Conservation (phyloP, 2,888 invertebrate genomes). For the Tethea ocularis region DNA sequence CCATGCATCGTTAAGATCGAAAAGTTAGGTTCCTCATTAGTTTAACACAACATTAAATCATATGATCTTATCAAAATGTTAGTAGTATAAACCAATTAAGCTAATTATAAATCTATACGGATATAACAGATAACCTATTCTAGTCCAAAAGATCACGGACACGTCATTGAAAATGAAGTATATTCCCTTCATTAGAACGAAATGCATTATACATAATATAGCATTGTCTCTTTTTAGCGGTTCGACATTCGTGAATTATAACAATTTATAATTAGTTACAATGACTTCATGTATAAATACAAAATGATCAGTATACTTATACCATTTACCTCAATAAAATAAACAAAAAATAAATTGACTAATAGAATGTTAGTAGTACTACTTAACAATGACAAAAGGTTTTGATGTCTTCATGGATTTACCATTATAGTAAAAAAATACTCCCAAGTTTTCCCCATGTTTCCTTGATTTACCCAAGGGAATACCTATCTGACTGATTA, state of each 20-base stretch:
- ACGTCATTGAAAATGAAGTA: conserved; percentile 15
- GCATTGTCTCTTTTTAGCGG: neutral
- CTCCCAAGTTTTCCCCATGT: neutral
- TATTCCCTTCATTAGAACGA: conserved; percentile 11
- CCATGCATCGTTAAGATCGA: too few relatives aligned
- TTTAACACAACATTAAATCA: conserved; percentile 13
- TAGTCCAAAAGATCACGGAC: conserved; percentile 37
- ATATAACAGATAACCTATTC: conserved; percentile 39
- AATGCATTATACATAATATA: conserved; percentile 5
- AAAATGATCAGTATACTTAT: neutral
- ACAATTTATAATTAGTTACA: conserved; percentile 42
- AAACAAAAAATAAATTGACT: too few relatives aligned
- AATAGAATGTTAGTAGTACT: too few relatives aligned
- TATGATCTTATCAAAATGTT: conserved; percentile 19
- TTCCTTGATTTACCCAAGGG: neutral
- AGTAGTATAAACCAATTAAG: conserved; percentile 33
- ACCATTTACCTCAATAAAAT: neutral
- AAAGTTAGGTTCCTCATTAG: neutral
- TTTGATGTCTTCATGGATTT: neutral
- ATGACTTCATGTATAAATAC: conserved; percentile 30
- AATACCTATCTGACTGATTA: neutral
- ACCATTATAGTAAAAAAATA: neutral
- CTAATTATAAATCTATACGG: conserved; percentile 26
- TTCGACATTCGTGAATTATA: conserved; percentile 19
- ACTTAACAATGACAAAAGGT: too few relatives aligned